Base-by-base conservation (phyloP, 2,888 invertebrate genomes). In the Diarsia brunnea region DNA sequence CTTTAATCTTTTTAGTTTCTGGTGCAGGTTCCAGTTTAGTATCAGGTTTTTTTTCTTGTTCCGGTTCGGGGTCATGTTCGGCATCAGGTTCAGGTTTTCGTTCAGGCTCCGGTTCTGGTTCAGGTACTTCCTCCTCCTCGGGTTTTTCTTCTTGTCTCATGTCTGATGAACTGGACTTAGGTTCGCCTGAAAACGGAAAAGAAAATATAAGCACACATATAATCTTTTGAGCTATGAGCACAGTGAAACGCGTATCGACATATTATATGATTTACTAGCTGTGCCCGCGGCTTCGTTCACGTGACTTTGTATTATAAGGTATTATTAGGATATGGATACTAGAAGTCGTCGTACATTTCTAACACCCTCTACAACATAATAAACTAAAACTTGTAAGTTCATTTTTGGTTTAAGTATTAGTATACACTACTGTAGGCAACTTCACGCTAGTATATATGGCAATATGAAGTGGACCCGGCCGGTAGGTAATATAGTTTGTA, bases 141-240 rank as follows among this genome's bases (percentile, higher is more conserved):
- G 81, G 87, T 73, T 86, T 81, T 27, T 88, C 89, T 79, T 93
- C 89, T 69, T 88, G 88, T 47, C 89, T 83, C 69, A 87, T 82
- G 76, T 94, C 93, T 45, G 95, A 92, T 45, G 93, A 90, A 89
- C 93, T 93, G 19, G 94, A 93, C 89, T 94, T 94, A 31, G 91
- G 91, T 80, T 95, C 95, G 82, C 91, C 95, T 95, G 85, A 45
- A 92, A 91, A 72, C 53, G 77, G 61, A 78, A 81, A 71, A 45
- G 66, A 27, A 66, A 0, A 47, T 14, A 58, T 60, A 31, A 80
- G n/a, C 14, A 49, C 38, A 3, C 14, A 21, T 38, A 61, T 12
- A 12, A 61, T 0, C 8, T n/a, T n/a, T n/a, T 43, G 43, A 60
- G 63, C 3, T 43, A 43, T 43, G 8, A 63, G 14, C 21, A 43